Evolutionary conservation across 2,113 vertebrate genomes (phyloP), one percentile per base, ranked within the genome.

Genomic region (Dromaius novaehollandiae): DNA sequence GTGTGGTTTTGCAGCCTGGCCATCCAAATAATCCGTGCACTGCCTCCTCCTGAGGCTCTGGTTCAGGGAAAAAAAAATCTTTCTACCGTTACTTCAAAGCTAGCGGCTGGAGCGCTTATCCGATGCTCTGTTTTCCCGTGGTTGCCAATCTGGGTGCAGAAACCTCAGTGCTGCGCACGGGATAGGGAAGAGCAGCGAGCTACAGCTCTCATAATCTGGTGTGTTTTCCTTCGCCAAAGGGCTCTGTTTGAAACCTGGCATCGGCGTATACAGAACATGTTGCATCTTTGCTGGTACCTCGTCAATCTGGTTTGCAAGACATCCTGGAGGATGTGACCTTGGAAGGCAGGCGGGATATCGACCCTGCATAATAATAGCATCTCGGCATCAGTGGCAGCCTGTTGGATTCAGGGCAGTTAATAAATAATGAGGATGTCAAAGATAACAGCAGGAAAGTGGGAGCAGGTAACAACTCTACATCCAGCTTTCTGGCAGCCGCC

Each of bases 391-490:
- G 56, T 11, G 71, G 93, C 94, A 95, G 97, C 91, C 94, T 94
- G 85, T 77, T 90, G 89, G 87, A 75, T 56, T 80, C 73, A 34
- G 76, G 95, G 87, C 89, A 97, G 94, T 97, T 93, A 94, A 96
- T 95, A 95, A 96, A 95, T 96, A 97, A 96, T 95, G 95, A 92
- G 93, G 80, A 92, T 95, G 96, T 96, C 94, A 95, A 78, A 89
- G 95, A 92, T 60, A 96, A 85, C 94, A 93, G 87, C 92, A 82
- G 84, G 95, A 22, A 79, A 81, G 91, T 25, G 94, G 83, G 94
- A 96, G 77, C 93, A 82, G 91, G 93, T 16, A 90, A 70, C 92
- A 91, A 90, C 94, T 91, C 74, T 90, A 76, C 91, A 95, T 89
- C 55, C 92, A 66, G 94, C 44, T 38, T 77, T 75, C 92, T 87